Evolutionary conservation across 2,888 invertebrate genomes (phyloP).

Genomic region (Oxyteleia sp.): DNA sequence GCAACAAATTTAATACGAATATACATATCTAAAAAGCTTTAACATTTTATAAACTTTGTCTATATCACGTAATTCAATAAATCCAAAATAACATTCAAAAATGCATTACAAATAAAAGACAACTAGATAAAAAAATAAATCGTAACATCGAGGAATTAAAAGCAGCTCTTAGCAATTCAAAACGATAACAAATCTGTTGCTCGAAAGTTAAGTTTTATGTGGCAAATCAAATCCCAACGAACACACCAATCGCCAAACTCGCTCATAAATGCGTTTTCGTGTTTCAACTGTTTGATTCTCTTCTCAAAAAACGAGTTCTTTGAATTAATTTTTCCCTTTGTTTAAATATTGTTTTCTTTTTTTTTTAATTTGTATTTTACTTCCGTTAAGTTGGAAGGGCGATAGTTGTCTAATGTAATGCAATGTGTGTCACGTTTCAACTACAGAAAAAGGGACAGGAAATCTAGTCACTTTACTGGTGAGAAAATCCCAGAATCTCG

Average conservation of each 20-base stretch:
- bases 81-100: neutral
- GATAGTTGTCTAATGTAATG: conserved; percentile 31
- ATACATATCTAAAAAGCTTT: neutral
- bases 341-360: neutral
- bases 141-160: neutral
- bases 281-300: conserved; percentile 40
- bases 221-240: conserved; percentile 70
- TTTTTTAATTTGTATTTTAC: neutral
- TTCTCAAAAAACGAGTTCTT: neutral
- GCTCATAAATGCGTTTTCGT: conserved; percentile 36
- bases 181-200: too few relatives aligned
- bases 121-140: neutral
- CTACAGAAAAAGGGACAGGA: conserved; percentile 23
- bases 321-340: neutral
- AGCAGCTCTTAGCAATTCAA: neutral
- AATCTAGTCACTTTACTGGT: conserved; percentile 32
- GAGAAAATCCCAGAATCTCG: conserved; percentile 13
- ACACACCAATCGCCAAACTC: conserved; percentile 74
- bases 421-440: conserved; percentile 9
- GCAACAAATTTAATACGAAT: neutral
- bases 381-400: conserved; percentile 33
- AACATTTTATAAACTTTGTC: neutral
- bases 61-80: conserved; percentile 1
- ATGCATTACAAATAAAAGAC: neutral
- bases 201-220: neutral